Percentiles rank a stretch among this genome's conserved stretches.
Conservation (phyloP, 2,797 vertebrate species). For the Sebastes alutus region DNA sequence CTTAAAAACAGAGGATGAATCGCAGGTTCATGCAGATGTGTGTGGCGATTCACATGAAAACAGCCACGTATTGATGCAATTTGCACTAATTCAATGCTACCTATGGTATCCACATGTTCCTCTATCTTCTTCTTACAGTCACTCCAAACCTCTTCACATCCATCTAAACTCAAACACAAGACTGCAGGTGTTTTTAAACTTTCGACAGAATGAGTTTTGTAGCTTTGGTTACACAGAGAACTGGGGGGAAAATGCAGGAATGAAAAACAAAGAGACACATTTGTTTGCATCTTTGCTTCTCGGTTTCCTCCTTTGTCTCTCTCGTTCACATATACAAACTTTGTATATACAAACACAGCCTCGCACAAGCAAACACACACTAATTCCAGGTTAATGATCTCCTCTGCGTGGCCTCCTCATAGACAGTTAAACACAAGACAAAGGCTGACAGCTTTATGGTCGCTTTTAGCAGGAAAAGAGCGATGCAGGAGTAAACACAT, state of each 20-base stretch:
- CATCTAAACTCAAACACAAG: neutral
- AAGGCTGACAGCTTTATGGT: slow-evolving; percentile 45
- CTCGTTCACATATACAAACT: slow-evolving; percentile 25
- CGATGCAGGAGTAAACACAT: neutral
- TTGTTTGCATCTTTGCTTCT: slow-evolving; percentile 44
- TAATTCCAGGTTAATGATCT: slow-evolving; percentile 66
- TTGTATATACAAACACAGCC: slow-evolving; percentile 44
- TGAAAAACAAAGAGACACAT: slow-evolving; percentile 21
- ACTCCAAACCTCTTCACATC: neutral
- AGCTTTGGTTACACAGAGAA: neutral
- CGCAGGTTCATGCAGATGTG: neutral
- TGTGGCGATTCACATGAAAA: slow-evolving; percentile 16
- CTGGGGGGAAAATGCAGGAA: neutral
- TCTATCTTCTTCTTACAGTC: neutral
- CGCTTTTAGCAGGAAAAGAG: slow-evolving; percentile 30
- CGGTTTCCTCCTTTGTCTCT: slow-evolving; percentile 1
- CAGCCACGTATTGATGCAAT: slow-evolving; percentile 22
- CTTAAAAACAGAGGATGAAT: neutral
- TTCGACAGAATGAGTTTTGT: neutral
- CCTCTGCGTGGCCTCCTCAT: slow-evolving; percentile 31
- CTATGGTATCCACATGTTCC: slow-evolving; percentile 14
- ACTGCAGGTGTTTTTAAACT: slow-evolving; percentile 10
- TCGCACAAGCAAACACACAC: slow-evolving; percentile 17
- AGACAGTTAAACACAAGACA: slow-evolving; percentile 46
- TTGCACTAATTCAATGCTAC: neutral